A percentile compares a stretch with the other conserved stretches of the same genome.
phyloP scores from a whole-genome alignment of 2,888 invertebrate species.

The Limnephilus auricula region DNA sequence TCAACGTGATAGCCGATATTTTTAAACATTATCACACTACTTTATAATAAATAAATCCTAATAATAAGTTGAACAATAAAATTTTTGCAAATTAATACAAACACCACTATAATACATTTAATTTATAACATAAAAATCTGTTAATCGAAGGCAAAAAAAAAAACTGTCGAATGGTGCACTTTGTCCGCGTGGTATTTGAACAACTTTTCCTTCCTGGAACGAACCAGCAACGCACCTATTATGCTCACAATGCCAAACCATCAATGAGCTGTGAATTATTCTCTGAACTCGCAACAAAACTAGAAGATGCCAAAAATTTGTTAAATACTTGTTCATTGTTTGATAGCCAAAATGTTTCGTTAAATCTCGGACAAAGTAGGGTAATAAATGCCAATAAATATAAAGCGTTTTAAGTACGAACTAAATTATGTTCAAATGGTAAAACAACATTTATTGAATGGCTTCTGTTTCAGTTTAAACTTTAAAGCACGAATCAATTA shows the following conservation, averaged over 20 bases:
- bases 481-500: constrained; percentile 2
- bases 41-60: neutral
- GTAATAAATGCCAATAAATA: neutral
- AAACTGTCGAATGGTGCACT: no score
- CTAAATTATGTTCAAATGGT: neutral
- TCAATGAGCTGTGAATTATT: no score
- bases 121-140: no score
- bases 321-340: neutral
- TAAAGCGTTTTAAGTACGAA: neutral
- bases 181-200: no score
- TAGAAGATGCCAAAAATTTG: neutral
- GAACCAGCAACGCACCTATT: no score
- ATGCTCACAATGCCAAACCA: no score
- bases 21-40: no score
- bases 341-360: neutral
- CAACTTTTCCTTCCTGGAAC: no score
- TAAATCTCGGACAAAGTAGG: neutral
- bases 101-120: neutral
- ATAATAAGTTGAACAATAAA: neutral
- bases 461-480: neutral
- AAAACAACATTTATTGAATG: neutral
- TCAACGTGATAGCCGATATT: neutral
- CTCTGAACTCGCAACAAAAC: no score
- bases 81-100: neutral
- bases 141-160: no score